phyloP scores from a whole-genome alignment of 1,140 invertebrate species.

The Drosophila arawakana region DNA sequence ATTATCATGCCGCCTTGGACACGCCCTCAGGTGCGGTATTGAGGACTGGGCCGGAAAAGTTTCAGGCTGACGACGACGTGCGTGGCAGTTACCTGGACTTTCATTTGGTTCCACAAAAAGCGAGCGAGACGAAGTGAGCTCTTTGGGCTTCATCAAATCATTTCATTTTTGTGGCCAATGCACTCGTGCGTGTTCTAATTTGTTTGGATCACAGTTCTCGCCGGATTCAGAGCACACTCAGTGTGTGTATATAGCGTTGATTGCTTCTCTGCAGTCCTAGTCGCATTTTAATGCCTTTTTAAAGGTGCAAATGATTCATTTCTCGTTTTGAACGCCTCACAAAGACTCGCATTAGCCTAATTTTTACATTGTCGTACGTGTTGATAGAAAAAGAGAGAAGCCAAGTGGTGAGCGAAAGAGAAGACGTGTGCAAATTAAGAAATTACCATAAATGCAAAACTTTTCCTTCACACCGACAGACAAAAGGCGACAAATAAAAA shows the following conservation, averaged over 20 bases:
- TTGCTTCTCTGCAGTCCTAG: slow-evolving; percentile 50
- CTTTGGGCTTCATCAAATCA: slow-evolving; percentile 58
- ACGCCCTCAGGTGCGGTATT: slow-evolving; percentile 9
- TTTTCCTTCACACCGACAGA: slow-evolving; percentile 1
- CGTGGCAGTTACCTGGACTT: slow-evolving; percentile 27
- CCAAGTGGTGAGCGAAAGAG: not conserved
- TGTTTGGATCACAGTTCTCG: slow-evolving; percentile 43
- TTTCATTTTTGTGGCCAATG: slow-evolving; percentile 72
- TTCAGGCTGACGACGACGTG: slow-evolving; percentile 54
- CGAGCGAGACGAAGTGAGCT: no score
- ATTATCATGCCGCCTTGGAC: slow-evolving; percentile 65
- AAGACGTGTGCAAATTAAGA: slow-evolving; percentile 33
- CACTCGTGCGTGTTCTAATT: slow-evolving; percentile 78
- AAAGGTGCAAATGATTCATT: slow-evolving; percentile 69
- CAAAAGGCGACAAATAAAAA: slow-evolving; percentile 29
- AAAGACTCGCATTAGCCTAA: slow-evolving; percentile 47
- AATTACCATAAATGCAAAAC: slow-evolving; percentile 59
- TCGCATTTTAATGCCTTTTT: slow-evolving; percentile 64
- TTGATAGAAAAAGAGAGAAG: not conserved
- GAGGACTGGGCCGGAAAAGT: slow-evolving; percentile 35
- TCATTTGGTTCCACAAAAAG: not conserved
- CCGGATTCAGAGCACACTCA: not conserved
- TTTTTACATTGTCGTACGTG: slow-evolving; percentile 55
- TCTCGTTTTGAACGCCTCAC: slow-evolving; percentile 6
- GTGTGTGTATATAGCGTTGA: slow-evolving; percentile 52